Percentiles rank a stretch among this genome's conserved stretches.
Conservation (phyloP, 2,113 vertebrate genomes). For the Oophaga pumilio region DNA sequence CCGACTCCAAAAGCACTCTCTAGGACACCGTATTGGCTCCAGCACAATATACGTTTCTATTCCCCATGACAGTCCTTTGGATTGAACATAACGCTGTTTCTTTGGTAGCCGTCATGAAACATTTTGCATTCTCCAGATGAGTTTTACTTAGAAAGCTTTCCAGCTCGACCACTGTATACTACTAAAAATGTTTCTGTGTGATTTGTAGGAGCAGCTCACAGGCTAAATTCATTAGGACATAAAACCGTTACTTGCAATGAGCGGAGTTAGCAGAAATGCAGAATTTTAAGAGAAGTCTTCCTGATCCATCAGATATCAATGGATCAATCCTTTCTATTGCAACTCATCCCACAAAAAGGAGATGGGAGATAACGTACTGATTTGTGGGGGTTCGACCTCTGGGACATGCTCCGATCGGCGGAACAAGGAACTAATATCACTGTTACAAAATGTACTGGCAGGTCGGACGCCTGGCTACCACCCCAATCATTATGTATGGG, state of each 20-base stretch:
- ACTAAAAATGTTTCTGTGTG: background rate
- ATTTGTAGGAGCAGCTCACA: background rate
- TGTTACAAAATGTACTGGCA: too few species aligned
- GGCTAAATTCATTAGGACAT: background rate
- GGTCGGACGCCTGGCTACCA: too few species aligned
- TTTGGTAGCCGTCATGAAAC: background rate
- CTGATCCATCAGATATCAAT: background rate
- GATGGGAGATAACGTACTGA: too few species aligned
- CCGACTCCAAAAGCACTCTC: background rate
- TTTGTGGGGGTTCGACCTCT: too few species aligned
- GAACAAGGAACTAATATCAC: too few species aligned
- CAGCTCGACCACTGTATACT: background rate
- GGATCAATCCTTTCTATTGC: too few species aligned
- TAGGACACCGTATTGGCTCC: background rate
- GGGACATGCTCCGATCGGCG: too few species aligned
- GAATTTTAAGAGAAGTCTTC: background rate
- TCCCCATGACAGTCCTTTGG: background rate
- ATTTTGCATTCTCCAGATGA: background rate
- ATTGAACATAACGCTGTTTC: background rate
- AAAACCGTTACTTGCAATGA: background rate
- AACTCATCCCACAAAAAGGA: too few species aligned
- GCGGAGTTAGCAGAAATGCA: background rate
- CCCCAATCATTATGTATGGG: too few species aligned
- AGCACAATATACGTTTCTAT: background rate
- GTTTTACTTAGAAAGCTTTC: constrained; percentile 5